Evolutionary conservation across 2,888 invertebrate genomes (phyloP).

Genomic region (Erannis defoliaria): DNA sequence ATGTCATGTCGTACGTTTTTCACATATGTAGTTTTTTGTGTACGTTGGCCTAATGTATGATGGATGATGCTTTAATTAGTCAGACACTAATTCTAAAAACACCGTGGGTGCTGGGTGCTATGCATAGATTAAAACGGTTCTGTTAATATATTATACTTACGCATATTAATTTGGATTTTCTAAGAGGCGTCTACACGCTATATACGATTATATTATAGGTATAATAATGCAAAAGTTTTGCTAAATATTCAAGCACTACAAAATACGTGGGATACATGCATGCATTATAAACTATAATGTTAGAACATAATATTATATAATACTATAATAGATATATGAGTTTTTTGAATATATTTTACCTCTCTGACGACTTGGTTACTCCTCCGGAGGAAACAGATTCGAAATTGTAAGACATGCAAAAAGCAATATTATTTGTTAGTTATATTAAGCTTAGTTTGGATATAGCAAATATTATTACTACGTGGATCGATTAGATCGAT

Average conservation of each 20-base stretch:
- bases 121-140: neutral
- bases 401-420: slow-evolving; percentile 91
- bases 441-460: slow-evolving; percentile 43
- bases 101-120: slow-evolving; percentile 13
- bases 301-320: neutral
- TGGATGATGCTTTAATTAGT: slow-evolving; percentile 24
- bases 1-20: slow-evolving; percentile 14
- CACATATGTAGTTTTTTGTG: slow-evolving; percentile 17
- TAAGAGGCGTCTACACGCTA: slow-evolving; percentile 14
- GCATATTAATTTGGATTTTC: neutral
- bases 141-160: neutral
- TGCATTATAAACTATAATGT: neutral
- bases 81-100: slow-evolving; percentile 14
- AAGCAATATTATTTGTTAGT: slow-evolving; percentile 84
- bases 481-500: neutral
- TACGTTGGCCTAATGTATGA: slow-evolving; percentile 8
- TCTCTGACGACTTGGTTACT: slow-evolving; percentile 88
- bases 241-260: slow-evolving; percentile 20
- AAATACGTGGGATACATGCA: slow-evolving; percentile 19
- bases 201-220: neutral
- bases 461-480: neutral
- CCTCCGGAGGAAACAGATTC: slow-evolving; percentile 89
- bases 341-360: slow-evolving; percentile 59
- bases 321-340: neutral
- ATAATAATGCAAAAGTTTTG: neutral